Evolutionary conservation across 2,888 invertebrate species (phyloP), one percentile per base, ranked within the genome.

Genomic region (Dimorphilus gyrociliatus): DNA sequence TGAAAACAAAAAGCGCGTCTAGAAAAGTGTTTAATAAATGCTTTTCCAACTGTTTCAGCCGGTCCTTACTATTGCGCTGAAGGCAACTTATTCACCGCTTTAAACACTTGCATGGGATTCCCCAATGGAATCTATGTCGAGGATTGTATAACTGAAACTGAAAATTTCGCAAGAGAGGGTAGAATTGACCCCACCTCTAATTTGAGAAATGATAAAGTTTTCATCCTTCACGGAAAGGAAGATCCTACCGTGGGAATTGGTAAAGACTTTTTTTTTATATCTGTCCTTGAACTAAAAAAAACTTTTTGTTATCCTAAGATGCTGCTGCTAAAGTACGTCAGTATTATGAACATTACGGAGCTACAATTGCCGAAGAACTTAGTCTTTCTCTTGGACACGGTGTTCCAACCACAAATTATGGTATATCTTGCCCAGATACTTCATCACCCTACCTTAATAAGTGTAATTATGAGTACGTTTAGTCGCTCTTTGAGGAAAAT

Each of bases 171-270:
- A 1, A 4, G 30, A 2, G 25, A 37, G 16, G 52, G 51, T 7
- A 44, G 47, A 30, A 51, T 55, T 25, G 60, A 60, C 34, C 33
- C 46, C n/a, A 44, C 51, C 2, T 36, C 40, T 10, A 44, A 53
- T 32, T 38, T 59, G 34, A 29, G 23, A 4, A 38, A 45, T 17
- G 51, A 52, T 36, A 47, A 39, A 25, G 51, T 58, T 3, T 60
- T 46, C 39, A 47, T 60, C 28, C 59, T 54, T 33, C 45, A 50
- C 32, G 60, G 61, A 5, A 42, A 34, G 4, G 30, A 37, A 7
- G 61, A 61, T 35, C 35, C 48, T 1, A 47, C 50, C 2, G 56
- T 61, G 1, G 41, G 47, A 25, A 54, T 52, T 41, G 52, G 59
- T 59, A 19, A 13, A 5, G 10, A 7, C 10, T n/a, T n/a, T n/a